Percentiles rank a stretch among this genome's conserved stretches.
phyloP scores from a whole-genome alignment of 2,888 invertebrate species.

The Metacarcinus magister region DNA sequence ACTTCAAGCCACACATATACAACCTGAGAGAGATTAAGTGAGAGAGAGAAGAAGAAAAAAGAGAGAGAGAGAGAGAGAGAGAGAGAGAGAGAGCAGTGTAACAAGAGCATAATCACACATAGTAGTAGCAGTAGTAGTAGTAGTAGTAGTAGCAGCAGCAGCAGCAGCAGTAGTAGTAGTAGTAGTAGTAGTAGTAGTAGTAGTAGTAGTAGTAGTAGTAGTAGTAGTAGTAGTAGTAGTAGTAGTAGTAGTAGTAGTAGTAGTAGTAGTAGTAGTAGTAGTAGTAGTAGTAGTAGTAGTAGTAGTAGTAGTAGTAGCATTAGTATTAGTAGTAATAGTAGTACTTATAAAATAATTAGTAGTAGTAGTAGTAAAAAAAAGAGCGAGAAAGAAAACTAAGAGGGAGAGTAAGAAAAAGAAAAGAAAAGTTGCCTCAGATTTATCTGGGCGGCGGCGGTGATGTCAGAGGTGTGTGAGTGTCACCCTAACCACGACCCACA shows the following conservation, averaged over 20 bases:
- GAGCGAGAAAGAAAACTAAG: too few relatives aligned
- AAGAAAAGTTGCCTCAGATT: background rate
- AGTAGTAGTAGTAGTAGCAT: background rate
- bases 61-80: too few relatives aligned
- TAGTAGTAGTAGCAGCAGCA: background rate
- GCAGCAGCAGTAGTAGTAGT: background rate
- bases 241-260: too few relatives aligned
- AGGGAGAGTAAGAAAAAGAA: too few relatives aligned
- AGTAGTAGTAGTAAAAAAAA: background rate
- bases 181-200: background rate
- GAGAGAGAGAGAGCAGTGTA: too few relatives aligned
- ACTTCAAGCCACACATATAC: too few relatives aligned
- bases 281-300: background rate
- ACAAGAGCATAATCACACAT: background rate
- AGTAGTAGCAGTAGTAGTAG: background rate
- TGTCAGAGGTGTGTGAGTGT: background rate
- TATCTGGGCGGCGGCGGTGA: background rate
- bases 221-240: too few relatives aligned
- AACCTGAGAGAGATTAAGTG: too few relatives aligned
- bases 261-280: too few relatives aligned
- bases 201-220: background rate
- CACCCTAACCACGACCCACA: background rate
- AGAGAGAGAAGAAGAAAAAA: too few relatives aligned
- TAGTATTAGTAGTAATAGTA: conserved; percentile 12
- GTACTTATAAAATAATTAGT: background rate